Base-by-base conservation (phyloP, 2,797 vertebrate species). In the Pangasius djambal region DNA sequence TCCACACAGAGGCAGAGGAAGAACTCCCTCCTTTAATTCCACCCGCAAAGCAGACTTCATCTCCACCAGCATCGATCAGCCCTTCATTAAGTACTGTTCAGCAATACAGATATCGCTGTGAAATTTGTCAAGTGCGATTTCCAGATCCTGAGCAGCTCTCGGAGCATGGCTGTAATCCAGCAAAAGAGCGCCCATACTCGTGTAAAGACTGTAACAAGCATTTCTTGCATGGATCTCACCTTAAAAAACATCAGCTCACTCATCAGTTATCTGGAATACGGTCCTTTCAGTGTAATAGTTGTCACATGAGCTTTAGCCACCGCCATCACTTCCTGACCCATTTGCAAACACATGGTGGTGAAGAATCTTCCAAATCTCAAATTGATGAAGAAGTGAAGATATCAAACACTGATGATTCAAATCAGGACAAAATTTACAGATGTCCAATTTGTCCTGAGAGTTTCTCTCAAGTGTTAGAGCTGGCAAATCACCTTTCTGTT, bases 141-240 rank as follows among this genome's bases (percentile, higher is more conserved):
- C 91, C 86, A 92, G 94, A 96, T 87, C 94, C 95, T 28, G 95
- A 96, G 83, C 92, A 95, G 86, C 95, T 97, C 13, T 96, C 95
- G 0, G 96, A 96, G 89, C 96, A 97, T 72, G 96, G 96, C 7
- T 96, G 96, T 90, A 81, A 91, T 87, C 91, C 94, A 83, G 92
- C 94, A 25, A 92, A 91, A 89, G 96, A 96, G 84, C 93, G 96
- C 28, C 93, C 89, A 20, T 96, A 95, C 87, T 92, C 93, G 0
- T 97, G 96, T 88, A 89, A 86, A 9, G 95, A 95, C 82, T 97
- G 96, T 57, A 57, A 96, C 91, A 95, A 95, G 90, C 92, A 96
- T 92, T 97, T 96, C 90, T 90, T 96, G 61, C 95, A 96, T 88
- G 92, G 93, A 16, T 96, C 96, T 87, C 96, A 97, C 86, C 91